Conservation (phyloP, 2,888 invertebrate genomes). For the Camptogramma bilineatum region DNA sequence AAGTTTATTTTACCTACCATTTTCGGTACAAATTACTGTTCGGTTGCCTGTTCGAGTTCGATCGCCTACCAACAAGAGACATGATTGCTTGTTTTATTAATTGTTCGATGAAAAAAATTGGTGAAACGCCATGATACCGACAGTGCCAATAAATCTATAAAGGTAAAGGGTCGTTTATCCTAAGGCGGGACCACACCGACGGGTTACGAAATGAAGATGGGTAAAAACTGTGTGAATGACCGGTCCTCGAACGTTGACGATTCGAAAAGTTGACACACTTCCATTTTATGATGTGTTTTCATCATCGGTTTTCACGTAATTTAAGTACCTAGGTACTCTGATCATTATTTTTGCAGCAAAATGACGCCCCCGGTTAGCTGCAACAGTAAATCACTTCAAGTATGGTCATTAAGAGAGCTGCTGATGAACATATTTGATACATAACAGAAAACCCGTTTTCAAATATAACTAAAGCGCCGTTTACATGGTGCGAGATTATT, state of each 20-base stretch:
- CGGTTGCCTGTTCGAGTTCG: constrained; percentile 10
- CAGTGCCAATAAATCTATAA: constrained; percentile 53
- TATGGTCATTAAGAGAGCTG: background rate
- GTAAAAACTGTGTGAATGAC: constrained; percentile 67
- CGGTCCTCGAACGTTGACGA: constrained; percentile 55
- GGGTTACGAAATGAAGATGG: constrained; percentile 55
- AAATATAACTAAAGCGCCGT: too few species aligned
- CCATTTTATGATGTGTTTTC: constrained; percentile 54
- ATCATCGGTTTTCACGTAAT: constrained; percentile 52
- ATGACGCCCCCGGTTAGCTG: constrained; percentile 31
- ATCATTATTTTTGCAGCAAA: constrained; percentile 45
- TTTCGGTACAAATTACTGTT: constrained; percentile 36
- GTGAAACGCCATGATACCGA: constrained; percentile 34
- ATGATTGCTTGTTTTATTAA: constrained; percentile 34
- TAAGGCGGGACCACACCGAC: constrained; percentile 42
- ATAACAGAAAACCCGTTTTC: background rate
- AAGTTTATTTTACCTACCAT: constrained; percentile 29
- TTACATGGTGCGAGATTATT: too few species aligned
- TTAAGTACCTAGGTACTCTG: too few species aligned
- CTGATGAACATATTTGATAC: background rate
- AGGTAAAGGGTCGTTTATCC: constrained; percentile 59
- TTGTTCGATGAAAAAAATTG: constrained; percentile 35
- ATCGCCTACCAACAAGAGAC: constrained; percentile 17
- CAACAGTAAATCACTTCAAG: constrained; percentile 2
- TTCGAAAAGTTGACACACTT: constrained; percentile 57